Evolutionary conservation across 2,113 vertebrate species (phyloP).

Genomic region (Hippocampus comes): DNA sequence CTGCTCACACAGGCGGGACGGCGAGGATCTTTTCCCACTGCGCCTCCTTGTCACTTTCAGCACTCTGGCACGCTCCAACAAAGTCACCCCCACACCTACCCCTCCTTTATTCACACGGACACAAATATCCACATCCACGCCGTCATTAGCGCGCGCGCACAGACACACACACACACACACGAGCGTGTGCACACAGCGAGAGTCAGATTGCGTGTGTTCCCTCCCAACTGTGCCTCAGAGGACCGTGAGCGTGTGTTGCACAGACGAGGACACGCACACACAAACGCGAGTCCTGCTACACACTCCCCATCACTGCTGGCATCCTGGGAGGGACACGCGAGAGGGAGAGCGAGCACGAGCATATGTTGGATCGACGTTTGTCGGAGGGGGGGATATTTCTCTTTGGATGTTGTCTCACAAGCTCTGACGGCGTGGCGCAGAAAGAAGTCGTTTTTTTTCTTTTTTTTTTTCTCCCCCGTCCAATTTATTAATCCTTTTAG

Average conservation of each 20-base stretch:
- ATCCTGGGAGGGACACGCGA: slow-evolving; percentile 62
- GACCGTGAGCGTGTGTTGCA: slow-evolving; percentile 54
- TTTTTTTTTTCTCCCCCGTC: slow-evolving; percentile 67
- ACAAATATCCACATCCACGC: slow-evolving; percentile 21
- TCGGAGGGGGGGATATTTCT: slow-evolving; percentile 58
- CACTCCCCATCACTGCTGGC: slow-evolving; percentile 63
- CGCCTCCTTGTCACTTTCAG: slow-evolving; percentile 63
- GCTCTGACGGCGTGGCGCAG: slow-evolving; percentile 65
- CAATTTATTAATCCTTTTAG: slow-evolving; percentile 80
- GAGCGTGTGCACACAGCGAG: slow-evolving; percentile 24
- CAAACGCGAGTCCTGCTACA: slow-evolving; percentile 44
- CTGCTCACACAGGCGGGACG: slow-evolving; percentile 48
- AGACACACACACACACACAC: too few species aligned
- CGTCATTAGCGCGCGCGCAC: slow-evolving; percentile 3
- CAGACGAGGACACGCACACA: slow-evolving; percentile 36
- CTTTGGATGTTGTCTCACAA: slow-evolving; percentile 73
- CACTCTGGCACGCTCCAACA: slow-evolving; percentile 55
- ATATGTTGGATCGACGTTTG: slow-evolving; percentile 68
- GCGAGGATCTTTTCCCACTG: slow-evolving; percentile 57
- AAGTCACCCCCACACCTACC: slow-evolving; percentile 43
- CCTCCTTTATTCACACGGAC: slow-evolving; percentile 24
- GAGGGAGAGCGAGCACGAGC: slow-evolving; percentile 52
- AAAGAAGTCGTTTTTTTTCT: slow-evolving; percentile 56
- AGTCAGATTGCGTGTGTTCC: slow-evolving; percentile 57
- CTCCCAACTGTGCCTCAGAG: slow-evolving; percentile 57